Percentiles rank a stretch among this genome's conserved stretches.
Evolutionary conservation across 2,113 vertebrate genomes (phyloP).

Genomic region (Rattus rattus): DNA sequence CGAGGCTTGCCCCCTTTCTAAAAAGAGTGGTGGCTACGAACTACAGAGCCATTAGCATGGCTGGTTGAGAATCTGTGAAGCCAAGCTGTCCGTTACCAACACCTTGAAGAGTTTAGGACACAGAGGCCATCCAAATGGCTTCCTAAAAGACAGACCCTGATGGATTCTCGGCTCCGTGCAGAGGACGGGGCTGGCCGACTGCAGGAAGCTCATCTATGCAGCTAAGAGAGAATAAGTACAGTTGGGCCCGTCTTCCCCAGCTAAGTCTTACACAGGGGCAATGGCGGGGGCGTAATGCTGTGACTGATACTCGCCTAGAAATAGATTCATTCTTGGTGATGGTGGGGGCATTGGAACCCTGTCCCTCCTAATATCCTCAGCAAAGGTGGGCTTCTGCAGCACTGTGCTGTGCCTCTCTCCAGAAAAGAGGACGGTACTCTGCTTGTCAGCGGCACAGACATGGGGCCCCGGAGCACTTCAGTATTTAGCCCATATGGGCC

Average conservation of each 20-base stretch:
- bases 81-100: background rate
- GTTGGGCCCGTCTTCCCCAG: background rate
- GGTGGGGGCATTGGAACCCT: background rate
- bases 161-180: background rate
- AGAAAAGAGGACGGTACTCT: background rate
- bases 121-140: background rate
- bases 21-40: constrained; percentile 18
- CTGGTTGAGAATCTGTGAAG: constrained; percentile 19
- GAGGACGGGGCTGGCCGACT: background rate
- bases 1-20: background rate
- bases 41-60: constrained; percentile 12
- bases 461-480: background rate
- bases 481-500: background rate
- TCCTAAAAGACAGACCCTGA: constrained; percentile 3
- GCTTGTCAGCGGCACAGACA: background rate
- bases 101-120: background rate
- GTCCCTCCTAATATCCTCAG: background rate
- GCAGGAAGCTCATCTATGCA: background rate
- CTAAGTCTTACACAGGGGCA: background rate
- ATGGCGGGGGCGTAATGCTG: background rate
- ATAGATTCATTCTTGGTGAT: background rate
- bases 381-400: background rate
- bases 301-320: background rate
- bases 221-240: constrained; percentile 43
- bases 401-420: background rate